Evolutionary conservation across 2,797 vertebrate genomes (phyloP).

Genomic region (Erpetoichthys calabaricus): DNA sequence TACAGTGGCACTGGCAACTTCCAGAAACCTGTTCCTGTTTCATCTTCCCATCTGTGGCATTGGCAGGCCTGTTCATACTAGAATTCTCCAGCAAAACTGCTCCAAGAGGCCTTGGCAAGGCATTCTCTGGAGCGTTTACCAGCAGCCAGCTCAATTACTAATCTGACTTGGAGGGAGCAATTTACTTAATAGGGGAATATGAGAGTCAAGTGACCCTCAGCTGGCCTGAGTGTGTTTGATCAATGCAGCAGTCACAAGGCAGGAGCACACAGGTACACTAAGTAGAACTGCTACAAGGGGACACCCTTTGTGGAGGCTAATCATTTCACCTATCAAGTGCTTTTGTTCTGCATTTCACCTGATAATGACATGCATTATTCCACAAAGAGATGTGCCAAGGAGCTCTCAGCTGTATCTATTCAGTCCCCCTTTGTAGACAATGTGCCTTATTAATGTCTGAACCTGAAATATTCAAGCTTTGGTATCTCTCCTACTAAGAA

Average conservation of each 20-base stretch:
- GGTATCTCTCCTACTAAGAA: too few species aligned
- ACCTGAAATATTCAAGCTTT: too few species aligned
- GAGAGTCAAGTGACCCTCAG: conserved; percentile 83
- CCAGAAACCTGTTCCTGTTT: conserved; percentile 32
- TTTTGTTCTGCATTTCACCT: conserved; percentile 13
- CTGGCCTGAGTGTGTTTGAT: conserved; percentile 64
- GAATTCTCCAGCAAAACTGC: conserved; percentile 35
- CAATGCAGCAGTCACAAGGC: conserved; percentile 60
- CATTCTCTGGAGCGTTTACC: conserved; percentile 30
- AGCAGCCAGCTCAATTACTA: conserved; percentile 19
- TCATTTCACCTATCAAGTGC: conserved; percentile 33
- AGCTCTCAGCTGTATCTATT: too few species aligned
- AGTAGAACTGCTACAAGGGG: conserved; percentile 32
- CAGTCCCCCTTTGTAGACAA: too few species aligned
- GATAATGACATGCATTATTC: too few species aligned
- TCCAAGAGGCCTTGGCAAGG: conserved; percentile 31
- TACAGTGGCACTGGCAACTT: conserved; percentile 12
- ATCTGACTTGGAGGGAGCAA: conserved; percentile 40
- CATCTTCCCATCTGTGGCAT: too few species aligned
- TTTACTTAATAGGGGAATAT: conserved; percentile 63
- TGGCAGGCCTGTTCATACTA: conserved; percentile 41
- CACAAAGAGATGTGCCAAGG: too few species aligned
- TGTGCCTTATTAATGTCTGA: too few species aligned
- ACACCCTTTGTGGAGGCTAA: conserved; percentile 12
- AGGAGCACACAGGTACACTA: conserved; percentile 54